Evolutionary conservation across 2,113 vertebrate genomes (phyloP).

Genomic region (Panthera leo): DNA sequence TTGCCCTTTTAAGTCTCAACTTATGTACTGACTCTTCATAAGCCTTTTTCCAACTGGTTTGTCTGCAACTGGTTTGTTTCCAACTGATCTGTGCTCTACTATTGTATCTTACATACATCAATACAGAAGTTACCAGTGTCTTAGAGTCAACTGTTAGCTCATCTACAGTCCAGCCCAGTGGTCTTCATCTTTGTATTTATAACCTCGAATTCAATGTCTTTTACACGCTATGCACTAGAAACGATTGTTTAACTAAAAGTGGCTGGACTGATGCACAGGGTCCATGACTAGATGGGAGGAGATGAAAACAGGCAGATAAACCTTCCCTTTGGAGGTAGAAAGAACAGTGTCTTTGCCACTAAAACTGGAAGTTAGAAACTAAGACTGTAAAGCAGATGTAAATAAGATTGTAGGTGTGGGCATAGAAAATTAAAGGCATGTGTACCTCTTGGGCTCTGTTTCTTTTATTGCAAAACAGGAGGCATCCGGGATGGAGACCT

Average conservation of each 20-base stretch:
- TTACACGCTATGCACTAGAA: background rate
- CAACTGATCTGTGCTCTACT: background rate
- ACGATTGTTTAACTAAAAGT: background rate
- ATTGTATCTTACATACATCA: background rate
- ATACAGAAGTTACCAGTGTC: background rate
- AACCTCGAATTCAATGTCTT: background rate
- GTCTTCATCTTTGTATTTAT: background rate
- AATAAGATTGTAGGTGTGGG: background rate
- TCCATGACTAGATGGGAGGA: background rate
- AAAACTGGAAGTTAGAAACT: background rate
- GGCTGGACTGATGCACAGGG: background rate
- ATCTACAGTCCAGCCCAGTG: background rate
- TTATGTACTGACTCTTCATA: background rate
- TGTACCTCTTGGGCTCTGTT: background rate
- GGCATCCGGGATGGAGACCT: background rate
- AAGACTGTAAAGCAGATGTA: background rate
- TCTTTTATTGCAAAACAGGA: background rate
- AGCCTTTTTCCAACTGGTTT: background rate
- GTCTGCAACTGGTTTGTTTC: background rate
- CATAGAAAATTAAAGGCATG: background rate
- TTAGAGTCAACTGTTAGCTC: background rate
- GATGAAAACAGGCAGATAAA: background rate
- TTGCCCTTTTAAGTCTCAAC: background rate
- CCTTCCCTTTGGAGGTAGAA: background rate
- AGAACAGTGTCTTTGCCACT: background rate